Evolutionary conservation across 2,888 invertebrate genomes (phyloP).

Genomic region (Hetaerina titia): DNA sequence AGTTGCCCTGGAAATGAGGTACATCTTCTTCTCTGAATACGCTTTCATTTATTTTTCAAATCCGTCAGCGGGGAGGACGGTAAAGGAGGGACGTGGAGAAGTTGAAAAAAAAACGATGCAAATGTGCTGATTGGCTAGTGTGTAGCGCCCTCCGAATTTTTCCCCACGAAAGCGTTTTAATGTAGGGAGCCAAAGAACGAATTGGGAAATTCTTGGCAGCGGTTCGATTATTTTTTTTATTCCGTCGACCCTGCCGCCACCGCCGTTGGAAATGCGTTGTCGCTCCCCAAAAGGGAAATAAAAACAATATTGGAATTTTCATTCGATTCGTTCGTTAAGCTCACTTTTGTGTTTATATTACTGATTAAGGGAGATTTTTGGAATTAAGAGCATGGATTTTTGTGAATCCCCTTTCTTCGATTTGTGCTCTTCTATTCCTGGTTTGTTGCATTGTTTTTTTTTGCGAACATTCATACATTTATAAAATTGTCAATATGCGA

Average conservation of each 20-base stretch:
- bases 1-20: not conserved
- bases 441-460: too few species aligned
- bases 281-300: not conserved
- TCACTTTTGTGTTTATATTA: not conserved
- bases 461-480: too few species aligned
- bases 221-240: not conserved
- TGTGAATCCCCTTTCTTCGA: not conserved
- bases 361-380: constrained; percentile 4
- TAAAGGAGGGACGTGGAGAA: not conserved
- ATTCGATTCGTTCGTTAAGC: constrained; percentile 27
- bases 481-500: too few species aligned
- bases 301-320: constrained; percentile 32
- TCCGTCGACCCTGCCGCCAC: not conserved
- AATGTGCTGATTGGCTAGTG: constrained; percentile 9
- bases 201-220: not conserved
- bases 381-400: not conserved
- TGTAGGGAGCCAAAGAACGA: not conserved
- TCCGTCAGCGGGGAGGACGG: not conserved
- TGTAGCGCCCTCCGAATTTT: not conserved
- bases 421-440: not conserved
- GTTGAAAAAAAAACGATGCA: not conserved
- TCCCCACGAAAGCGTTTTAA: constrained; percentile 7
- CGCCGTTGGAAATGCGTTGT: not conserved
- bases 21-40: not conserved
- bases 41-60: not conserved